Base-by-base conservation (phyloP, 2,888 invertebrate genomes). In the Glaucopsyche alexis region DNA sequence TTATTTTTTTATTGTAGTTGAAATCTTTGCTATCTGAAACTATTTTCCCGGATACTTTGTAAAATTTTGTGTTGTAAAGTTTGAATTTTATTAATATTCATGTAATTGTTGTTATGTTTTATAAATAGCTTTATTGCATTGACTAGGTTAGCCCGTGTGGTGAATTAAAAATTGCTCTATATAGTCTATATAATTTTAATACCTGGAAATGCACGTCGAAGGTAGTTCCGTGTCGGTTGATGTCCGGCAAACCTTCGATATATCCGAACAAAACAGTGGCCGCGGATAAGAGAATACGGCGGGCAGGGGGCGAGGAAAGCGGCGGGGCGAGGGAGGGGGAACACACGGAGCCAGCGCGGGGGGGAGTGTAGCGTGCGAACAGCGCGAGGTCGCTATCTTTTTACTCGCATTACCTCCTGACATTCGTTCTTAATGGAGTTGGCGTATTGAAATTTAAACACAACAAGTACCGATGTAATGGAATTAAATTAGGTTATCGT, bases 161-260 rank as follows among this genome's bases (percentile, higher is more conserved):
- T 7, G 45, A 42, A 19, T 60, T 29, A 60, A 42, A 38, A 38
- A 40, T 74, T 76, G 79, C 76, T 80, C 79, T 74, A 79, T 75
- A 76, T 78, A 76, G 74, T 78, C 71, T 73, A 75, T 73, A 76
- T 79, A 72, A 76, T 78, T 78, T 76, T 79, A 77, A 77, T 80
- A 91, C 87, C 86, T 91, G 89, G 91, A 91, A 91, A 88, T 84
- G 85, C 84, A 87, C 86, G 85, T 80, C 79, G 90, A 91, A 91
- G 91, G 90, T 90, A 89, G 87, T 92, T 91, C 92, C 92, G 91
- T 86, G 85, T 91, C 84, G 80, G 82, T 85, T 85, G 84, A 91
- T 85, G 90, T 91, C 92, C 92, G 92, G 91, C 88, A 91, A 91
- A 90, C 92, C 92, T 91, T 91, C 91, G 83, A 85, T 85, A 85